phyloP scores from a whole-genome alignment of 2,888 invertebrate species.

The Epiblema foenella region DNA sequence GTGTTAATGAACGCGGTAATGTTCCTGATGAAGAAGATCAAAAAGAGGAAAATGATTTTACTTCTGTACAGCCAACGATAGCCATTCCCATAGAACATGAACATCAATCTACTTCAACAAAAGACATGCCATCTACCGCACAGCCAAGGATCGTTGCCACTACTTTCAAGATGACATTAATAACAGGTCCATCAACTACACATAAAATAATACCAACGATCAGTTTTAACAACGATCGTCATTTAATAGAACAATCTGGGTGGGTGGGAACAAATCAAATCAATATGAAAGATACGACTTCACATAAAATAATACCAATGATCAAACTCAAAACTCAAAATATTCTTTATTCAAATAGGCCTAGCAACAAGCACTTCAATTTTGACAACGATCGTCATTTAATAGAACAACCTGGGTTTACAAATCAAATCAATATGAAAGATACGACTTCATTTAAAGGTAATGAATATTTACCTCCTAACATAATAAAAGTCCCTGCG shows the following conservation, averaged over 20 bases:
- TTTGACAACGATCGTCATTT: too few relatives aligned
- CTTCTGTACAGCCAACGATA: neutral
- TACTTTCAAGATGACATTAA: neutral
- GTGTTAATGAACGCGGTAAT: neutral
- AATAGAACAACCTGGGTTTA: too few relatives aligned
- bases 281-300: neutral
- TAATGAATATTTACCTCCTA: slow-evolving; percentile 1
- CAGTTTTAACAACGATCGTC: neutral
- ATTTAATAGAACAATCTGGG: neutral
- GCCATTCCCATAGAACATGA: neutral
- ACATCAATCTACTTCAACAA: neutral
- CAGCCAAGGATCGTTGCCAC: neutral
- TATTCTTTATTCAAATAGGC: too few relatives aligned
- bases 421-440: too few relatives aligned
- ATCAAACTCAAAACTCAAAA: too few relatives aligned
- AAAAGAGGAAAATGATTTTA: too few relatives aligned
- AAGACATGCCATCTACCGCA: neutral
- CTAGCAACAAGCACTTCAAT: too few relatives aligned
- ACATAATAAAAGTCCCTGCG: too few relatives aligned
- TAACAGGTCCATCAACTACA: neutral
- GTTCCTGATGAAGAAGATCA: neutral
- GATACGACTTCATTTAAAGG: neutral
- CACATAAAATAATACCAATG: too few relatives aligned
- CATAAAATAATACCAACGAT: neutral
- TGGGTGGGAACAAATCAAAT: neutral